Evolutionary conservation across 2,797 vertebrate species (phyloP).

Genomic region (Epinephelus malabaricus): DNA sequence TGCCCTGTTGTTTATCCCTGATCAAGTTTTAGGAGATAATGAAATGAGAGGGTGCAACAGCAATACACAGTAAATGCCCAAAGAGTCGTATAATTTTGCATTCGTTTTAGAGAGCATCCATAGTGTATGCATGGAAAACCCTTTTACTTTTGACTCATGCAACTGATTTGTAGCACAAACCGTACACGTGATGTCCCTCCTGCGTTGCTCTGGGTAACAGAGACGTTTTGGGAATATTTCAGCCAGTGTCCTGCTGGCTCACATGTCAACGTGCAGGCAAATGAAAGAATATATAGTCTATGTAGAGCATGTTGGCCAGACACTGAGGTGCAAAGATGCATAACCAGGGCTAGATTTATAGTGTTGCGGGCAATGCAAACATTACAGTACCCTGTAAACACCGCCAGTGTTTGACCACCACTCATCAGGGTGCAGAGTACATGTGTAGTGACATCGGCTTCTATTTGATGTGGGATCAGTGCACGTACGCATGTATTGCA

Average conservation of each 20-base stretch:
- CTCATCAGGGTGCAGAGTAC: constrained; percentile 51
- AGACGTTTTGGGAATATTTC: constrained; percentile 51
- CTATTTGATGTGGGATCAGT: constrained; percentile 57
- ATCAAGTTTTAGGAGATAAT: neutral
- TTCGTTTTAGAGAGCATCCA: neutral
- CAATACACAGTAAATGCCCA: neutral
- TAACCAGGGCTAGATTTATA: constrained; percentile 56
- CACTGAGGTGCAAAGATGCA: constrained; percentile 66
- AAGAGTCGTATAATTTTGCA: constrained; percentile 1
- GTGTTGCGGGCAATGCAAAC: constrained; percentile 65
- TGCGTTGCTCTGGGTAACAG: constrained; percentile 35
- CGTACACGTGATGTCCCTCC: constrained; percentile 7
- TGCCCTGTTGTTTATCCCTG: neutral
- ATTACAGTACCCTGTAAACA: constrained; percentile 70
- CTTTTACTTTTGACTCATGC: constrained; percentile 3
- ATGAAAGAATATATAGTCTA: constrained; percentile 54
- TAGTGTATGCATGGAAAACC: neutral
- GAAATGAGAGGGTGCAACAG: neutral
- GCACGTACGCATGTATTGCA: constrained; percentile 5
- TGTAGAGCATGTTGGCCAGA: constrained; percentile 47
- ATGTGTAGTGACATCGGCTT: constrained; percentile 60
- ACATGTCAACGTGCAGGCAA: constrained; percentile 39
- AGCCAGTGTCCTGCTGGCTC: constrained; percentile 30
- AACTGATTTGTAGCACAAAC: constrained; percentile 27
- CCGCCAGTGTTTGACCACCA: constrained; percentile 52